Base-by-base conservation (phyloP, 1,140 invertebrate genomes). In the Micrasema minimum region DNA sequence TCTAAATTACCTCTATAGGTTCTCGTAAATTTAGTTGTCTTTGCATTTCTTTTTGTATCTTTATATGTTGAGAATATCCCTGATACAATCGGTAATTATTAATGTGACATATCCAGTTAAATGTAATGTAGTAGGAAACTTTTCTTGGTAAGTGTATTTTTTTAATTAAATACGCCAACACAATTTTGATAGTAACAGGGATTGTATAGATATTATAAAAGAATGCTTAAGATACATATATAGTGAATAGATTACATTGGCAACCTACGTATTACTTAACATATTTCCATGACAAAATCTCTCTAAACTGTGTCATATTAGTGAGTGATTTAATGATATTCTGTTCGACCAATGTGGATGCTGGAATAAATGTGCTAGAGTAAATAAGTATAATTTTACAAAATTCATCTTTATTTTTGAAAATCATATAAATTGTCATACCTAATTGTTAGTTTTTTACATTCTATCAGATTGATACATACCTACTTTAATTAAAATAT, bases 41-140 rank as follows among this genome's bases (percentile, higher is more conserved):
- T 62, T 66, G 48, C 46, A 66, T 50, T 66, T 50, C 23, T 16
- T 66, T 51, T 23, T 7, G 23, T 64, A 51, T 66, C 45, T 46
- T n/a, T 5, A 20, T 9, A 26, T 31, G n/a, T 64, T 20, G 59
- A 64, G 59, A 50, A 70, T 75, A 75, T 75, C 69, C 62, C 74
- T 69, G 62, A 65, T 75, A 72, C 67, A 67, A 70, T 75, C 51
- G 66, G 66, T 72, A 75, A 72, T 75, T n/a, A n/a, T n/a, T 75
- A 75, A 70, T 70, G 74, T 75, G 69, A 75, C 74, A 75, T 75
- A 75, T 75, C 74, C 74, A 72, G 43, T 70, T 66, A 72, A 62
- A 22, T 68, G 43, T 69, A 75, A 69, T 69, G 45, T 75, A 75
- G 69, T 70, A 22, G 51, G 66, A 72, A 69, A 69, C 43, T 12